Evolutionary conservation across 1,140 invertebrate genomes (phyloP).

Genomic region (Caenorhabditis inopinata): DNA sequence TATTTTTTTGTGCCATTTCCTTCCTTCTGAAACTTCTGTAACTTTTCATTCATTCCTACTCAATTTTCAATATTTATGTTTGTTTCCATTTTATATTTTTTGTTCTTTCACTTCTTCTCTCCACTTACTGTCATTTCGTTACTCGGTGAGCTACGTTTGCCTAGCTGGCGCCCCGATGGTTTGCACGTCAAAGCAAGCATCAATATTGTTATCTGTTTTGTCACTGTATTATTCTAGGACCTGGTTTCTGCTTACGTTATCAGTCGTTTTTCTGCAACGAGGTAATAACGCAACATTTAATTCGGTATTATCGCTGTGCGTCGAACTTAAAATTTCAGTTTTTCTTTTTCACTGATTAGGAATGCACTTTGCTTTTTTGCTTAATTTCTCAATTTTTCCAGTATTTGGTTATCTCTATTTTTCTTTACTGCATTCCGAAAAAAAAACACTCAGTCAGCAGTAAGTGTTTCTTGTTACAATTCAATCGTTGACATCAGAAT

Average conservation of each 20-base stretch:
- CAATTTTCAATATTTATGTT: background rate
- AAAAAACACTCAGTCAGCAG: background rate
- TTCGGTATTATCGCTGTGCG: background rate
- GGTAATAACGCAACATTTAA: constrained; percentile 32
- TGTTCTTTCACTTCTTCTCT: background rate
- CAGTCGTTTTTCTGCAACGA: constrained; percentile 22
- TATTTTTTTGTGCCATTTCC: background rate
- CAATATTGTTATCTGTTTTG: constrained; percentile 19
- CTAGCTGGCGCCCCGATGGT: constrained; percentile 20
- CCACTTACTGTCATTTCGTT: constrained; percentile 10
- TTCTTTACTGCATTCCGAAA: too few species aligned
- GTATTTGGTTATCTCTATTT: too few species aligned
- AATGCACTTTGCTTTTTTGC: constrained; percentile 19
- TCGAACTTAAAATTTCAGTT: background rate
- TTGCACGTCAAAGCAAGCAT: constrained; percentile 28
- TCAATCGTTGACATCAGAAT: background rate
- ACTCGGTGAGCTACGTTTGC: background rate
- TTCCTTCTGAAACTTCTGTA: background rate
- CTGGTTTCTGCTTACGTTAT: background rate
- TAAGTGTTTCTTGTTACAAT: background rate
- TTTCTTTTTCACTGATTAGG: background rate
- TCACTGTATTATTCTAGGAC: constrained; percentile 21
- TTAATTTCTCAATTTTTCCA: background rate
- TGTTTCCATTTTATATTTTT: background rate
- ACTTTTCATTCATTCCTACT: background rate